Evolutionary conservation across 2,888 invertebrate species (phyloP).

Genomic region (Ormyrus labotus): DNA sequence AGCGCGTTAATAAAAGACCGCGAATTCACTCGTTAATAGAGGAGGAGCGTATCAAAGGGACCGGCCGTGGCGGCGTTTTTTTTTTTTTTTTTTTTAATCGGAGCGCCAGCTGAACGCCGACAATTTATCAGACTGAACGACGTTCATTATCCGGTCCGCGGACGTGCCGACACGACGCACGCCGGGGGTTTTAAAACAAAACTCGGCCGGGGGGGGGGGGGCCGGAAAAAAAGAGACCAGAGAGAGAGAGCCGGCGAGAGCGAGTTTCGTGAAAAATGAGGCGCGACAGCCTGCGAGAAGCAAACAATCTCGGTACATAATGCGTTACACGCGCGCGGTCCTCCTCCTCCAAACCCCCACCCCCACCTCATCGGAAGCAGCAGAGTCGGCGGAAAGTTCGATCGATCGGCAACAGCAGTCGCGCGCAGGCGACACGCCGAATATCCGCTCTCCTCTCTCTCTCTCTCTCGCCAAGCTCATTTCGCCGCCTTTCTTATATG

Average conservation of each 20-base stretch:
- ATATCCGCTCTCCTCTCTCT: no score
- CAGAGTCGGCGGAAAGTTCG: neutral
- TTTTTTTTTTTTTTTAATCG: conserved; percentile 11
- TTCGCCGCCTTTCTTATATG: conserved; percentile 1
- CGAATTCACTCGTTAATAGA: no score
- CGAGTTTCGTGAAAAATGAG: conserved; percentile 38
- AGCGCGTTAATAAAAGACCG: no score
- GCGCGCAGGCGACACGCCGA: no score
- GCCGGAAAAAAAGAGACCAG: conserved; percentile 32
- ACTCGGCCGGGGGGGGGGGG: neutral
- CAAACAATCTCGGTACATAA: conserved; percentile 43
- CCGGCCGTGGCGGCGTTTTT: neutral
- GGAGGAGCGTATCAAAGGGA: no score
- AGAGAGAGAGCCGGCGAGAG: neutral
- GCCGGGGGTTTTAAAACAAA: conserved; percentile 18
- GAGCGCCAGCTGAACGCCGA: neutral
- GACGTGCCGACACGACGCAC: conserved; percentile 37
- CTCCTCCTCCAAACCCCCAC: neutral
- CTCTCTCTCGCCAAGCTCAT: neutral
- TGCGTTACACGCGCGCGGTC: conserved; percentile 21
- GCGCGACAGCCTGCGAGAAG: conserved; percentile 1
- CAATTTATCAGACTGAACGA: conserved; percentile 50
- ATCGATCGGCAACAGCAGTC: no score
- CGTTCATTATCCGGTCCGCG: conserved; percentile 50
- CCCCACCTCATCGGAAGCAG: conserved; percentile 9